Base-by-base conservation (phyloP, 2,113 vertebrate species). In the Pteropus alecto region DNA sequence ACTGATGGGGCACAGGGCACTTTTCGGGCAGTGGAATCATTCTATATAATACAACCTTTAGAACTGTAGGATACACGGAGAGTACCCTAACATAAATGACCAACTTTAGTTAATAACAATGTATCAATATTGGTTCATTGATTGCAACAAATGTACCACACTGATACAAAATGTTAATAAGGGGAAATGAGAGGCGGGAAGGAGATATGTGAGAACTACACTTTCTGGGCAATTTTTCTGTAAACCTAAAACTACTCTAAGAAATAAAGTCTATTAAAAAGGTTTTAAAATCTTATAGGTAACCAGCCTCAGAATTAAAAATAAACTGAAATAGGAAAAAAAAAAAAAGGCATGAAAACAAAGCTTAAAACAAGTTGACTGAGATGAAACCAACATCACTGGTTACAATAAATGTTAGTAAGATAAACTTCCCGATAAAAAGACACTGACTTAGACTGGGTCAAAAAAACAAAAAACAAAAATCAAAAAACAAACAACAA, bases 211-310 rank as follows among this genome's bases (percentile, higher is more conserved):
- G 51, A 51, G 51, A 51, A 51, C 56, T 85, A 15, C 26, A 38
- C 2, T 58, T 90, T 70, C 70, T 71, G 30, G 43, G n/a, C 41
- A 61, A 76, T 43, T 84, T 77, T 93, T 89, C 43, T 79, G 26
- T 73, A 96, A 90, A 73, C 30, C 61, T 78, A 78, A 95, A 96
- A 90, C 46, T 79, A 15, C 18, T 56, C 5, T 56, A 61, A 90
- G 89, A 95, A 91, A 33, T 46, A 60, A 73, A 65, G 33, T 67
- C n/a, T 89, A 71, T 13, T 95, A 67, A 33, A 87, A 82, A 22
- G 56, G 30, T 79, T 82, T 77, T 48, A 71, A 63, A 63, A 85
- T 61, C 33, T 61, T 38, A 73, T 7, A 77, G 5, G 46, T 85
- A 76, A 86, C 70, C 4, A 24, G 60, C 28, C 38, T 76, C 14